These are phyloP conservation scores for Latrodectus geometricus DNA, from an alignment of 1,140 invertebrate species.

Conservation along the genomic window DNA sequence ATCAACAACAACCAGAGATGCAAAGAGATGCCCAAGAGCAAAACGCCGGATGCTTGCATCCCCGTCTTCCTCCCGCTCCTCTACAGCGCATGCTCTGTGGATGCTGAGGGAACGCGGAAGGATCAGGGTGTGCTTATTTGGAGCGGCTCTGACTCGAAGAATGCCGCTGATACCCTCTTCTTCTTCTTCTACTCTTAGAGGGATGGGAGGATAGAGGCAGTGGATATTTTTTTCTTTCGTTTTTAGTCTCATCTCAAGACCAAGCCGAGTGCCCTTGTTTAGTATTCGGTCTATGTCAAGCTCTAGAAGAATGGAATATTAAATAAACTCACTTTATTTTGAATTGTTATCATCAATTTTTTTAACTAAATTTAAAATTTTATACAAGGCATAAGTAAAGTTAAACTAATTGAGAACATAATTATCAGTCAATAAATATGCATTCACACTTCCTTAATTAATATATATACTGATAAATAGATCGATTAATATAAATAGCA, in stretches of 20 bases:
- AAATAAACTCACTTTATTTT: neutral
- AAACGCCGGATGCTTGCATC: conserved; percentile 30
- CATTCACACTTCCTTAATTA: no score
- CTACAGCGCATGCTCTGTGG: conserved; percentile 32
- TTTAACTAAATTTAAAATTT: no score
- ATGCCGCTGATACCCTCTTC: conserved; percentile 56
- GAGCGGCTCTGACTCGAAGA: conserved; percentile 50
- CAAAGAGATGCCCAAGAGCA: conserved; percentile 60
- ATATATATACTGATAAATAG: no score
- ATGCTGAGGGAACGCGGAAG: conserved; percentile 52
- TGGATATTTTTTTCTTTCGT: conserved; percentile 7
- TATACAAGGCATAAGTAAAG: no score
- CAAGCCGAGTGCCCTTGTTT: conserved; percentile 42
- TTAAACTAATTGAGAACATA: no score
- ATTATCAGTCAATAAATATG: no score
- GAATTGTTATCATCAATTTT: no score
- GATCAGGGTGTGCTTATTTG: conserved; percentile 60
- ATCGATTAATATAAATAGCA: no score
- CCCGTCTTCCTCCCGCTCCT: conserved; percentile 26
- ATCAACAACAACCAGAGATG: conserved; percentile 53
- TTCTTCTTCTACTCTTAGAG: conserved; percentile 7
- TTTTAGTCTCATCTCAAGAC: conserved; percentile 25
- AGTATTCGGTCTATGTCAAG: conserved; percentile 45
- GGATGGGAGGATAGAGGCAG: conserved; percentile 23
- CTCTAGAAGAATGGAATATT: neutral